Percentiles rank a stretch among this genome's conserved stretches.
phyloP scores from a whole-genome alignment of 35 echinoderm and acorn worm genomes.

The Hemicentrotus pulcherrimus region DNA sequence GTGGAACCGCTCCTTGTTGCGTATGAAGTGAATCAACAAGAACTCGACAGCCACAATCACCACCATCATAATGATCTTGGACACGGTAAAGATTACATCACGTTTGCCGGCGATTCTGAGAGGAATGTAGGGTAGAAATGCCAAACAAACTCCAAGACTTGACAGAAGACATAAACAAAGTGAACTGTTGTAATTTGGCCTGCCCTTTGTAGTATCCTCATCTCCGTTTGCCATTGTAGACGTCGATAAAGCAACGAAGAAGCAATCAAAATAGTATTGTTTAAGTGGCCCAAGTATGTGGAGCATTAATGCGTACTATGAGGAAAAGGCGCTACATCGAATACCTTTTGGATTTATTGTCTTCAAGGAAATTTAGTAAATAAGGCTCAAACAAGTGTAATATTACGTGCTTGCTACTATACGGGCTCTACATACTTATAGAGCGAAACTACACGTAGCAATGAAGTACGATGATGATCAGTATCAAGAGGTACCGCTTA shows the following conservation, averaged over 20 bases:
- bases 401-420: too few relatives aligned
- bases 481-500: too few relatives aligned
- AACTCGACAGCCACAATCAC: not conserved
- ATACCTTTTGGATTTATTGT: too few relatives aligned
- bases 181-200: not conserved
- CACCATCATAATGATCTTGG: not conserved
- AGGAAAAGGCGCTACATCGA: too few relatives aligned
- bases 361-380: too few relatives aligned
- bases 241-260: not conserved
- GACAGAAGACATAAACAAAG: not conserved
- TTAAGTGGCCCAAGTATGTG: too few relatives aligned
- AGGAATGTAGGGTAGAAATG: not conserved
- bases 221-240: not conserved
- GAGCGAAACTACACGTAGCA: too few relatives aligned
- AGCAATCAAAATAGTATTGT: too few relatives aligned
- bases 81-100: not conserved
- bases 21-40: not conserved
- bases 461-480: too few relatives aligned
- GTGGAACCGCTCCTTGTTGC: not conserved
- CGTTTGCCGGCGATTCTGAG: not conserved
- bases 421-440: too few relatives aligned
- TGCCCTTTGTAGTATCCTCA: not conserved
- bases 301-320: too few relatives aligned
- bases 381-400: too few relatives aligned
- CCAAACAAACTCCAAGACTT: constrained; percentile 7